phyloP scores from a whole-genome alignment of 2,888 invertebrate species.

The Gnatocerus cornutus region DNA sequence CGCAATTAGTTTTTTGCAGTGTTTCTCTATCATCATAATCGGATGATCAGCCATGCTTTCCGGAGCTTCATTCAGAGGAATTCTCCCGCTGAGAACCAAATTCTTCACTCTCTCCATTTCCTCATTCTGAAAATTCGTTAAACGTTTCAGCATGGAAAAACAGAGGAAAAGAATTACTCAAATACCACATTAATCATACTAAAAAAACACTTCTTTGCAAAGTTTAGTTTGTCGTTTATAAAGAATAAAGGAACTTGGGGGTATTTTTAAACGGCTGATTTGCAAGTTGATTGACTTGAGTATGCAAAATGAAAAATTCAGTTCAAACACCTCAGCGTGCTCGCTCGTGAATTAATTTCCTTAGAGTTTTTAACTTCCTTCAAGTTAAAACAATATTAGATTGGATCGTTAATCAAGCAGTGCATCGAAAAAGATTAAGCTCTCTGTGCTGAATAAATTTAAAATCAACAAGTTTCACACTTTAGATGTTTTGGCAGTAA shows the following conservation, averaged over 20 bases:
- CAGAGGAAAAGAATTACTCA: no score
- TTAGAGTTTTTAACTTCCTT: constrained; percentile 3
- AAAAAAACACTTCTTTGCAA: neutral
- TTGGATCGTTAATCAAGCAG: constrained; percentile 25
- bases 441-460: constrained; percentile 7
- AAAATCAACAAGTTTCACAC: constrained; percentile 14
- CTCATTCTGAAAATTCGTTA: constrained; percentile 58
- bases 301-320: constrained; percentile 23
- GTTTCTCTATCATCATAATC: constrained; percentile 78
- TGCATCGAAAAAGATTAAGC: constrained; percentile 24
- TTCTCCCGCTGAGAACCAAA: constrained; percentile 79
- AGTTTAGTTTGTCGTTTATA: neutral
- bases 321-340: constrained; percentile 11
- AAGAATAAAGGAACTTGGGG: neutral
- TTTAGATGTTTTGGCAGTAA: constrained; percentile 10
- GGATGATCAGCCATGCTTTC: constrained; percentile 79
- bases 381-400: constrained; percentile 12
- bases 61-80: constrained; percentile 79
- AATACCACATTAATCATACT: constrained; percentile 7
- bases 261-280: constrained; percentile 22
- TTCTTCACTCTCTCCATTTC: constrained; percentile 81
- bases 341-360: constrained; percentile 1
- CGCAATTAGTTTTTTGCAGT: constrained; percentile 72
- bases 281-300: constrained; percentile 26
- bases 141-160: neutral